phyloP scores from a whole-genome alignment of 2,113 vertebrate genomes.

The Alethe castanea region DNA sequence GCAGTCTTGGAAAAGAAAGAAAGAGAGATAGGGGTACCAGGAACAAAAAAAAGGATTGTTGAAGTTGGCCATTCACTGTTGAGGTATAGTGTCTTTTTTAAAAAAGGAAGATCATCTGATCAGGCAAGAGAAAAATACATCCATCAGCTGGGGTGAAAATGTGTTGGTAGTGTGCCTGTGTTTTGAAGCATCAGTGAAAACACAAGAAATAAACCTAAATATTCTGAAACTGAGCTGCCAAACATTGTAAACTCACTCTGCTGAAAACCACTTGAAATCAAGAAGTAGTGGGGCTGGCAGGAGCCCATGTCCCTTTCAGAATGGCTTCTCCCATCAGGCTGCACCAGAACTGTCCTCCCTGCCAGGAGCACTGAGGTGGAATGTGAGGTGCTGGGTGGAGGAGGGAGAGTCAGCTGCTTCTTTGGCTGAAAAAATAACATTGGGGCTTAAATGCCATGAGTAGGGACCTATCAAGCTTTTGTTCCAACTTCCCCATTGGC shows the following conservation, averaged over 20 bases:
- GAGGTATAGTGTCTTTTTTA: background rate
- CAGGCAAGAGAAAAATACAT: background rate
- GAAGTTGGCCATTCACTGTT: background rate
- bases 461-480: background rate
- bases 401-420: accelerated
- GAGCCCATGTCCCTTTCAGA: background rate
- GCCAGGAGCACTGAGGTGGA: accelerated
- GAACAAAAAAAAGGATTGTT: background rate
- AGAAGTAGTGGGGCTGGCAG: background rate
- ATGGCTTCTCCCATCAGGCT: background rate
- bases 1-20: background rate
- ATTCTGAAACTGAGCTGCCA: background rate
- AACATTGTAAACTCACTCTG: background rate
- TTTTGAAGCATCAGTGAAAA: background rate
- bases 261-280: background rate
- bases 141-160: background rate
- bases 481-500: accelerated
- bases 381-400: background rate
- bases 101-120: background rate
- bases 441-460: background rate
- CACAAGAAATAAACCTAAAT: background rate
- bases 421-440: background rate
- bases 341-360: background rate
- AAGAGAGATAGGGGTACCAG: background rate
- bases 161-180: background rate